Evolutionary conservation across 2,888 invertebrate species (phyloP).

Genomic region (Cataglyphis livida): DNA sequence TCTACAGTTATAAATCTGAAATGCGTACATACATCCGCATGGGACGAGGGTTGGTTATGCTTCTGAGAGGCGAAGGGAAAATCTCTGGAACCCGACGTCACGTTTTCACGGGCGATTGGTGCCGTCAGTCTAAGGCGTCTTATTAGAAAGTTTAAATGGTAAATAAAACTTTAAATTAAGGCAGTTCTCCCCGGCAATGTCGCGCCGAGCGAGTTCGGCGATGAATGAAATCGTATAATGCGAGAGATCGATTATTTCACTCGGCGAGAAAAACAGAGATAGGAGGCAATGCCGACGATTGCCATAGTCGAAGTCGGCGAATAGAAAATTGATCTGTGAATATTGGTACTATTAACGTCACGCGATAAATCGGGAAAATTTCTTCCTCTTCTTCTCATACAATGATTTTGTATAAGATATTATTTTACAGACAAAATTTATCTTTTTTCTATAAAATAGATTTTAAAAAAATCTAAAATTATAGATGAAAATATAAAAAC

Average conservation of each 20-base stretch:
- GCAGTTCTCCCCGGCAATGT: slow-evolving; percentile 23
- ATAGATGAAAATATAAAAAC: background rate
- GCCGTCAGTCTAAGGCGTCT: slow-evolving; percentile 35
- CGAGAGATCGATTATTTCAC: slow-evolving; percentile 39
- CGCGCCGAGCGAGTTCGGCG: slow-evolving; percentile 2
- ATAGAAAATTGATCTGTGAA: slow-evolving; percentile 8
- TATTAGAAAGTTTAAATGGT: slow-evolving; percentile 57
- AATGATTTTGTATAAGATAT: background rate
- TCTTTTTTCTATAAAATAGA: background rate
- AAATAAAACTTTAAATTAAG: slow-evolving; percentile 56
- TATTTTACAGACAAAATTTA: background rate
- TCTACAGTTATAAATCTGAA: slow-evolving; percentile 55
- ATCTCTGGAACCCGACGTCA: slow-evolving; percentile 18
- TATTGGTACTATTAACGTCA: background rate
- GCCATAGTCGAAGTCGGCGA: background rate
- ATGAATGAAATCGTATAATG: slow-evolving; percentile 49
- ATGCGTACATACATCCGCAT: background rate
- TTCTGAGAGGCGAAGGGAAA: background rate
- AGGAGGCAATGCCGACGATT: background rate
- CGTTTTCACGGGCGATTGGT: slow-evolving; percentile 47
- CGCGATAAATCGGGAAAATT: background rate
- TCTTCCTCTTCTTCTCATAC: background rate
- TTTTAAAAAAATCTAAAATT: background rate
- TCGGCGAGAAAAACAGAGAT: background rate
- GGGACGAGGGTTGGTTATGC: background rate